Base-by-base conservation (phyloP, 2,797 vertebrate species). In the Acipenser transmontanus region DNA sequence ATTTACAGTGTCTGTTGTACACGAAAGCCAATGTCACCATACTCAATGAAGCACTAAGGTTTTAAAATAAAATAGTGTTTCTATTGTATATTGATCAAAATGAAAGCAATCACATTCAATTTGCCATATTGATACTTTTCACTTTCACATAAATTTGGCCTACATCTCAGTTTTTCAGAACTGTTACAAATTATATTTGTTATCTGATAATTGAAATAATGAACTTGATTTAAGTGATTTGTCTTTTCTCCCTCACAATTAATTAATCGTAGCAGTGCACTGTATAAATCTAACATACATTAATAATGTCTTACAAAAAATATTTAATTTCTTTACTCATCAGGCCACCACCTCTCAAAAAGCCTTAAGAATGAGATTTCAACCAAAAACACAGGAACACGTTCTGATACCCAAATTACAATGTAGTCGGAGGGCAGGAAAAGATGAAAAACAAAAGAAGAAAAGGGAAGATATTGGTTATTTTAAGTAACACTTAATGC, bases 111-210 rank as follows among this genome's bases (percentile, higher is more conserved):
- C 54, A 11, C 12, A n/a, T 57, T 57, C 2, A 7, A 57, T 11
- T 57, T 13, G 12, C 11, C 12, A n/a, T n/a, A 57, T 57, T 57
- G 54, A 7, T 57, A 57, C 14, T 57, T 57, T 57, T 57, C 54
- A 57, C 14, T 11, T 57, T 57, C 77, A 74, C 69, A 69, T 68
- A 79, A 81, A 85, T 85, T 84, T 88, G 87, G 82, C 88, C 83
- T 82, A 82, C 75, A 80, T 91, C 89, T 84, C 81, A 73, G 73
- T 71, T 63, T 79, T 78, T 78, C 80, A 83, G 84, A 83, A 84
- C 82, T 83, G 8, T 34, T 34, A 34, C 34, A 34, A 34, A 34
- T 34, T 3, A 34, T 34, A 34, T 34, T 3, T 34, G 2, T 4
- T 34, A 17, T 17, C 17, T 17, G 17, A 17, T 17, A 17, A 17